Conservation (phyloP, 53 echinoderm and acorn worm genomes). For the Echinarachnius parma region DNA sequence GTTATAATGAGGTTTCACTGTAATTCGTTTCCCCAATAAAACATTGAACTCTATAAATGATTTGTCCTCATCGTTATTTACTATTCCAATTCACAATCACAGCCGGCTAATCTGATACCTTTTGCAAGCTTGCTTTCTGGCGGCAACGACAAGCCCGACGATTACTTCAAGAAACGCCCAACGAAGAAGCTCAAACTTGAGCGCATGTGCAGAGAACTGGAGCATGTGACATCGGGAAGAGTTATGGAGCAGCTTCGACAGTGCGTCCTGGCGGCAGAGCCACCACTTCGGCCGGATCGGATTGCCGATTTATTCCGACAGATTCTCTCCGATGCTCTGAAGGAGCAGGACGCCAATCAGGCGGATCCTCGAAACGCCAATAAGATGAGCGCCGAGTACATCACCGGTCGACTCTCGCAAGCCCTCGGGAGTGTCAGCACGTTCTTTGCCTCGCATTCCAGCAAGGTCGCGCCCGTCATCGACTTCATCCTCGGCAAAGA, state of each 20-base stretch:
- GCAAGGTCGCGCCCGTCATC: slow-evolving; percentile 21
- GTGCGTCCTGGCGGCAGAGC: slow-evolving; percentile 3
- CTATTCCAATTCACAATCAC: too few species aligned
- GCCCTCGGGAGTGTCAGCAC: neutral
- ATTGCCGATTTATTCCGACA: slow-evolving; percentile 6
- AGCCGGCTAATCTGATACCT: too few species aligned
- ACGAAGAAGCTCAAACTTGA: slow-evolving; percentile 18
- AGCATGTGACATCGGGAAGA: slow-evolving; percentile 1
- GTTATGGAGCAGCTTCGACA: slow-evolving; percentile 22
- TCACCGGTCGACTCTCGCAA: neutral
- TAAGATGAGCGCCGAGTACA: neutral
- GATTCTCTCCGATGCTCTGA: slow-evolving; percentile 6
- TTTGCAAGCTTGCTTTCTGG: too few species aligned
- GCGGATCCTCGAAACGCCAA: slow-evolving; percentile 13
- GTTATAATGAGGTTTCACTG: too few species aligned
- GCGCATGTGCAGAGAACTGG: slow-evolving; percentile 5
- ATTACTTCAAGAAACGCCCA: neutral
- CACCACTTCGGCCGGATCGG: slow-evolving; percentile 8
- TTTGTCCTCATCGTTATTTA: too few species aligned
- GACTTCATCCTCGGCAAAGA: slow-evolving; percentile 5
- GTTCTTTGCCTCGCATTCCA: neutral
- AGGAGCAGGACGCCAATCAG: neutral
- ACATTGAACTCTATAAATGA: too few species aligned
- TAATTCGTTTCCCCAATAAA: too few species aligned
- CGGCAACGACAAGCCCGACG: too few species aligned